Base-by-base conservation (phyloP, 1,140 invertebrate species). In the Theocolax elegans region DNA sequence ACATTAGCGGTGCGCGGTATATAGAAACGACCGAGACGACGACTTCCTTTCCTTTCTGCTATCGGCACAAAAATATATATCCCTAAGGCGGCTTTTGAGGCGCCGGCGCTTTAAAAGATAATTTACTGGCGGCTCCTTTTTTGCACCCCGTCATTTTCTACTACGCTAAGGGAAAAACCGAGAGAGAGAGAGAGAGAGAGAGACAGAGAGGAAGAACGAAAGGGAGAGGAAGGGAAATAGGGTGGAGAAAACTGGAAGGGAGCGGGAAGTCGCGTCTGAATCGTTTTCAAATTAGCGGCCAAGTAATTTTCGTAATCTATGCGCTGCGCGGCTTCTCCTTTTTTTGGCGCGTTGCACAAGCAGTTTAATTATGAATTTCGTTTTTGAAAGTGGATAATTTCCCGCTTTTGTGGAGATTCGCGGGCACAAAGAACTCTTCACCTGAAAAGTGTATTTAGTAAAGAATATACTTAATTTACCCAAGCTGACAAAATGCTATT, bases 1-100 rank as follows among this genome's bases (percentile, higher is more conserved):
- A 64, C 76, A 77, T 79, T 77, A 76, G 77, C 75, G 73, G 8
- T 9, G 31, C 6, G 27, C 7, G 38, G 19, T 40, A n/a, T 9
- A 49, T 38, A 42, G 35, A 19, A 54, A 6, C 13, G 12, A 38
- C n/a, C 12, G 17, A 67, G 51, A 56, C 0, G 31, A 9, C 29
- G 19, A 64, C 51, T 56, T 44, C 38, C 49, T 54, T 62, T 62
- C 19, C 54, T 25, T 46, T 62, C 67, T 51, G 49, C 46, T 46
- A 69, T 70, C 58, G 40, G 48, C 10, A 46, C 49, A 63, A 53
- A 63, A 56, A 70, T 63, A 38, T 56, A 56, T 46, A 25, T 63
- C 13, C 35, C 6, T 8, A 13, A 12, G 9, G 35, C 29, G 23
- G 42, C 44, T 31, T 49, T 51, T 51, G 44, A 17, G 51, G 29